Conservation (phyloP, 2,113 vertebrate species). For the Poeciliopsis prolifica region DNA sequence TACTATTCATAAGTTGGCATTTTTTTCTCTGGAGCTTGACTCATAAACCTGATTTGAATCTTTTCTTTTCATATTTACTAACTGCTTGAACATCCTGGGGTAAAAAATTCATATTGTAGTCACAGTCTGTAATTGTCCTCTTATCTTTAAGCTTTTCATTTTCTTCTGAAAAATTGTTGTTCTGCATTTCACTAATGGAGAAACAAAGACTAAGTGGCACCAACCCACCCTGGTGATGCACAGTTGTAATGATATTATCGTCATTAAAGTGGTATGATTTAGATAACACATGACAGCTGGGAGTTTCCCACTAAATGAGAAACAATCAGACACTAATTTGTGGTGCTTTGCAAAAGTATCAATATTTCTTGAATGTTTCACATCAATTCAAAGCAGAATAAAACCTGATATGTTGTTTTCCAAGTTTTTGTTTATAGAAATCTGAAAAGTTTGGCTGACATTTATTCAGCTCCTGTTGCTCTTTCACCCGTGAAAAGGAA, state of each 20-base stretch:
- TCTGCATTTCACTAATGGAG: constrained; percentile 30
- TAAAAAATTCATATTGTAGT: background rate
- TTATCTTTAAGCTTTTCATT: constrained; percentile 4
- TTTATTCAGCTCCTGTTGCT: too few species aligned
- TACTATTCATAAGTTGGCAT: too few species aligned
- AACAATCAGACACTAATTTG: background rate
- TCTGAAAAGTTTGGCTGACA: too few species aligned
- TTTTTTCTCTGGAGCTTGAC: too few species aligned
- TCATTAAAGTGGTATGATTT: constrained; percentile 50
- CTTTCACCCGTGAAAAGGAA: too few species aligned
- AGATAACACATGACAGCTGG: constrained; percentile 28
- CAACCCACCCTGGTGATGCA: constrained; percentile 25
- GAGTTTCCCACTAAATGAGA: constrained; percentile 6
- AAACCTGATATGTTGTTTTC: background rate
- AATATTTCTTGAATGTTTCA: background rate
- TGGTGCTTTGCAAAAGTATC: background rate
- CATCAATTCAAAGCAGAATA: background rate
- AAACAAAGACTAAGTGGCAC: constrained; percentile 16
- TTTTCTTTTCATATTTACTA: background rate
- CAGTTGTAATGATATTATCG: constrained; percentile 42
- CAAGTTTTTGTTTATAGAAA: background rate
- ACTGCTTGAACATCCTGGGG: background rate
- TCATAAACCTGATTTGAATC: too few species aligned
- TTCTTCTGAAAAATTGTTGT: constrained; percentile 1
- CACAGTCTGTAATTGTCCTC: background rate